Conservation (phyloP, 1,140 invertebrate genomes). For the Bombus vancouverensis region DNA sequence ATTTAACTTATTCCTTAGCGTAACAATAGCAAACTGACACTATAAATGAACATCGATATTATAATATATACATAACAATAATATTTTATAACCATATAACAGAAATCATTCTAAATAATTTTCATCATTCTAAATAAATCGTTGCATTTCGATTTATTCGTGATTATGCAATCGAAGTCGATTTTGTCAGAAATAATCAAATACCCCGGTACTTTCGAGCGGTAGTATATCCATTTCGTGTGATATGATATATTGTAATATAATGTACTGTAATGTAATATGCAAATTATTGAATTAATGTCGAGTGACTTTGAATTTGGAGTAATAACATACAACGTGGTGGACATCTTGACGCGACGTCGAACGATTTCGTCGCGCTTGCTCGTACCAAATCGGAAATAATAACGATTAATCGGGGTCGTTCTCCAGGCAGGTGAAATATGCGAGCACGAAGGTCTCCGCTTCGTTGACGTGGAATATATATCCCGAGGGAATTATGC, state of each 20-base stretch:
- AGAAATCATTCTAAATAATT: too few relatives aligned
- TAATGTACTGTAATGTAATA: too few relatives aligned
- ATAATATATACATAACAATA: too few relatives aligned
- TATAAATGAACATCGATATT: too few relatives aligned
- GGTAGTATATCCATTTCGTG: background rate
- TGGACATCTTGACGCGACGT: background rate
- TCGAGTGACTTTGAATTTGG: background rate
- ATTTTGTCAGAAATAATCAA: too few relatives aligned
- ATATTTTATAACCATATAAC: too few relatives aligned
- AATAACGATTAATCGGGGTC: conserved; percentile 9
- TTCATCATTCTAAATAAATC: too few relatives aligned
- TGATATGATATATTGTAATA: background rate
- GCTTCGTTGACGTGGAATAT: background rate
- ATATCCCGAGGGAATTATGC: conserved; percentile 1
- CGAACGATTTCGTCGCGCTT: background rate
- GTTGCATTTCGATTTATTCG: too few relatives aligned
- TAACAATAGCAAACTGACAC: too few relatives aligned
- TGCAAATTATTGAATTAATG: background rate
- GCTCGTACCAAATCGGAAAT: background rate
- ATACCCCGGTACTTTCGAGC: too few relatives aligned
- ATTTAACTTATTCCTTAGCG: too few relatives aligned
- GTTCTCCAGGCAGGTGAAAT: background rate
- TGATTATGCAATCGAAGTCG: too few relatives aligned
- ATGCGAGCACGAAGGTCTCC: background rate
- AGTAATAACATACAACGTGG: background rate